A percentile compares a stretch with the other conserved stretches of the same genome.
These are phyloP conservation scores for Catharus fuscescens DNA, from an alignment of 2,113 vertebrate species.

Conservation along the genomic window DNA sequence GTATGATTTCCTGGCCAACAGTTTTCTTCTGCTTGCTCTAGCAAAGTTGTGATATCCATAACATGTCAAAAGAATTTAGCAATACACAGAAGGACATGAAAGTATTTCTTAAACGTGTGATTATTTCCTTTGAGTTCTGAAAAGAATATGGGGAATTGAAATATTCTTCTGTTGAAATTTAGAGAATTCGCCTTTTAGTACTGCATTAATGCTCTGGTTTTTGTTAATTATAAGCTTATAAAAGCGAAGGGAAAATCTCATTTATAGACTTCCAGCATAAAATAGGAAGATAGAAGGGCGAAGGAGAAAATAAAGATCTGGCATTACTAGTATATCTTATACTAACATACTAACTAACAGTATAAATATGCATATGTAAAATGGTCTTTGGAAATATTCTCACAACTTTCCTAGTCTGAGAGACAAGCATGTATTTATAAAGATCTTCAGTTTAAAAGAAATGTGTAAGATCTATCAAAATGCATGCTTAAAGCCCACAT, in stretches of 20 bases:
- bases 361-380: neutral
- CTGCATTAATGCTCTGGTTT: neutral
- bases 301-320: neutral
- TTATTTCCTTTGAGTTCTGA: neutral
- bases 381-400: neutral
- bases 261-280: neutral
- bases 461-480: neutral
- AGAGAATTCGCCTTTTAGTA: neutral
- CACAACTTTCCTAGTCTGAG: neutral
- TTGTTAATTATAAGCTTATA: neutral
- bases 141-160: neutral
- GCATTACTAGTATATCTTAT: neutral
- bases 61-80: neutral
- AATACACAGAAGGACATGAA: neutral
- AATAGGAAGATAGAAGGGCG: neutral
- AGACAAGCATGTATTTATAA: neutral
- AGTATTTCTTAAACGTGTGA: neutral
- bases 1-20: neutral
- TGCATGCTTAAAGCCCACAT: neutral
- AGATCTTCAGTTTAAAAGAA: neutral
- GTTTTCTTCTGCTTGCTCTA: neutral
- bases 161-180: neutral
- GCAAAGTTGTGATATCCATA: neutral
- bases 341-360: neutral
- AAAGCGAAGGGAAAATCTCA: neutral